Evolutionary conservation across 2,113 vertebrate genomes (phyloP).

Genomic region (Mesocricetus auratus): DNA sequence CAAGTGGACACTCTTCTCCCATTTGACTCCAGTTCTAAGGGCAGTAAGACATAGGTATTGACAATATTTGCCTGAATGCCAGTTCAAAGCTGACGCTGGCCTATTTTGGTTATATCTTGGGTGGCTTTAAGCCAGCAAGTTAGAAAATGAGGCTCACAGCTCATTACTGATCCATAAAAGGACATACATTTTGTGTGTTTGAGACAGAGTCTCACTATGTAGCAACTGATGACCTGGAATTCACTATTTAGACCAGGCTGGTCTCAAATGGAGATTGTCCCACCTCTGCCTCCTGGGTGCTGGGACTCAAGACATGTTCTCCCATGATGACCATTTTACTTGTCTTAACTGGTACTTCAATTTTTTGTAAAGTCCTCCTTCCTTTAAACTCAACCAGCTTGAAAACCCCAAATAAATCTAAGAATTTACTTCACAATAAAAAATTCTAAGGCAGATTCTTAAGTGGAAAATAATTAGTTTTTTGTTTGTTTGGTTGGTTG

Average conservation of each 20-base stretch:
- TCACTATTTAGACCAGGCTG: neutral
- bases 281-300: neutral
- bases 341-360: neutral
- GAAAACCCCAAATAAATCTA: neutral
- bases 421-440: slow-evolving; percentile 34
- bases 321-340: too few relatives aligned
- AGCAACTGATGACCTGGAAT: neutral
- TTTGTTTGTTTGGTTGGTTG: too few relatives aligned
- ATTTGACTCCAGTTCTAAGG: neutral
- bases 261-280: neutral
- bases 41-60: neutral
- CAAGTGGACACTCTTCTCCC: neutral
- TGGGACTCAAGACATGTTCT: neutral
- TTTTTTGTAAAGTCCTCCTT: slow-evolving; percentile 21
- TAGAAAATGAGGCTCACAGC: neutral
- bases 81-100: neutral
- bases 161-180: neutral
- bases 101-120: neutral
- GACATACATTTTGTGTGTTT: neutral
- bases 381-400: neutral
- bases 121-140: neutral
- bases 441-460: neutral
- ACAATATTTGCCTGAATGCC: slow-evolving; percentile 2
- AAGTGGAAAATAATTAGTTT: neutral
- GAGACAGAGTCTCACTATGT: neutral